Evolutionary conservation across 1,140 invertebrate species (phyloP).

Genomic region (Lepeophtheirus salmonis): DNA sequence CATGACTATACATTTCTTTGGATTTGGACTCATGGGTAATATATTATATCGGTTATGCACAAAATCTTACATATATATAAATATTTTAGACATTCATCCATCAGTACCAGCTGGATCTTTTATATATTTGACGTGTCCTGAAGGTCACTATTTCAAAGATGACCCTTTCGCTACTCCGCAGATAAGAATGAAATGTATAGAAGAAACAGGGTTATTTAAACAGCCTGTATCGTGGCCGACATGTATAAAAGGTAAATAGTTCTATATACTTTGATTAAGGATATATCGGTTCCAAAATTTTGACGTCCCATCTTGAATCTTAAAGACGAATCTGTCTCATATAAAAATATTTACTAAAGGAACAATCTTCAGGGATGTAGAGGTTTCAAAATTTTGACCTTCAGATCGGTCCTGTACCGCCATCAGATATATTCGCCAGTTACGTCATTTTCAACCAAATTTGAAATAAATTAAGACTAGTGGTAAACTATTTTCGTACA

Average conservation of each 20-base stretch:
- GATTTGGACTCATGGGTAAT: background rate
- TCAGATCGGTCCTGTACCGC: too few relatives aligned
- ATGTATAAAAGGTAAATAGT: background rate
- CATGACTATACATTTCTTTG: background rate
- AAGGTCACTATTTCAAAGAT: background rate
- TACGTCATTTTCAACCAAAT: too few relatives aligned
- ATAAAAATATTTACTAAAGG: too few relatives aligned
- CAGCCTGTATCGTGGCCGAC: background rate
- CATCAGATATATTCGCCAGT: too few relatives aligned
- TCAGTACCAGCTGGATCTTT: background rate
- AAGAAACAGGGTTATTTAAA: background rate
- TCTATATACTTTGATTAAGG: too few relatives aligned
- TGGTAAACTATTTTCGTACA: too few relatives aligned
- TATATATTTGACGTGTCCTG: background rate
- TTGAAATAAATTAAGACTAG: too few relatives aligned
- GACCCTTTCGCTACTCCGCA: background rate
- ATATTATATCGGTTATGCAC: background rate
- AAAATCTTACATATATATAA: background rate
- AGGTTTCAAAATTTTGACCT: too few relatives aligned
- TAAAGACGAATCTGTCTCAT: too few relatives aligned
- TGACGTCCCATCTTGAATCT: too few relatives aligned
- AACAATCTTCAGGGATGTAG: too few relatives aligned
- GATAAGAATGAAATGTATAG: background rate
- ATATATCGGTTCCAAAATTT: too few relatives aligned
- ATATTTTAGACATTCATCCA: background rate